Evolutionary conservation across 2,113 vertebrate species (phyloP).

Genomic region (Pyxicephalus adspersus): DNA sequence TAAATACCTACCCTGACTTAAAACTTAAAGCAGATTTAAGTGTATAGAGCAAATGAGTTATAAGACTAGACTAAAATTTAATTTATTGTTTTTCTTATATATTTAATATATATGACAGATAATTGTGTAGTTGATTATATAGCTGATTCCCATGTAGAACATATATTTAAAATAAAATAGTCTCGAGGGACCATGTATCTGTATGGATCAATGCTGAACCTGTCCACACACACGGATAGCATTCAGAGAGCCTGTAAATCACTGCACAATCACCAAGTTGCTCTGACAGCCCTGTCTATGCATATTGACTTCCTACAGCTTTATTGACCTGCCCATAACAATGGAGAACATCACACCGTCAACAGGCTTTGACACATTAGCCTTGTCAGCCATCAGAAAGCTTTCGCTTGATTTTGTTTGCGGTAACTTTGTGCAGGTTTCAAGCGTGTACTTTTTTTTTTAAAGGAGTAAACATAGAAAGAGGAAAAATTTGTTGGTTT

Average conservation of each 20-base stretch:
- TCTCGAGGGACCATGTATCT: constrained; percentile 25
- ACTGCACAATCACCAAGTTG: constrained; percentile 2
- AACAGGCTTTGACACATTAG: constrained; percentile 16
- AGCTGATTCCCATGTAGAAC: neutral
- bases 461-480: neutral
- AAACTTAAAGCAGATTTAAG: too few species aligned
- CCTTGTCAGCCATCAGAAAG: constrained; percentile 26
- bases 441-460: neutral
- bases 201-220: constrained; percentile 38
- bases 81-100: too few species aligned
- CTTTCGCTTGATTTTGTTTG: constrained; percentile 4
- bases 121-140: neutral
- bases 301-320: constrained; percentile 41
- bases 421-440: neutral
- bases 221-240: constrained; percentile 19
- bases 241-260: constrained; percentile 34
- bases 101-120: neutral
- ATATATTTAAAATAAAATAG: neutral
- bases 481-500: neutral
- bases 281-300: constrained; percentile 35
- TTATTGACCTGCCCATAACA: constrained; percentile 40
- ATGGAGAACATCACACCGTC: constrained; percentile 33
- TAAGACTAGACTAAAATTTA: too few species aligned
- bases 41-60: too few species aligned
- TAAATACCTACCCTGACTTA: too few species aligned